Conservation (phyloP, 2,888 invertebrate genomes). For the Epirrita christyi region DNA sequence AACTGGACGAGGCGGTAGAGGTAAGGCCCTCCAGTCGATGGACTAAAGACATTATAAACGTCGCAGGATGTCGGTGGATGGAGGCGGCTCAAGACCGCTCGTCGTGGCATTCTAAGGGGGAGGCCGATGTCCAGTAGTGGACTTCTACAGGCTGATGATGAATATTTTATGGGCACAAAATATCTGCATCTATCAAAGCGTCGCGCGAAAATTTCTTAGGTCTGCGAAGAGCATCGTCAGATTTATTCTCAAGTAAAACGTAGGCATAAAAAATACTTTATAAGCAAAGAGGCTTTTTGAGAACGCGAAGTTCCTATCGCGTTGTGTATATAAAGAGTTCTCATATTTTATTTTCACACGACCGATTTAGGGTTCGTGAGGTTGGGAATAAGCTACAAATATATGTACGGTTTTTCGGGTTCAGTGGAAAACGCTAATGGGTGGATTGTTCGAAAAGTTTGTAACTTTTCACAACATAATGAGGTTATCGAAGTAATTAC, state of each 20-base stretch:
- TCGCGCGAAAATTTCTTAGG: not conserved
- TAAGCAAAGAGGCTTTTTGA: conserved; percentile 53
- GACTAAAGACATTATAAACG: too few relatives aligned
- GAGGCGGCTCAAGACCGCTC: too few relatives aligned
- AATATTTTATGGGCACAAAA: too few relatives aligned
- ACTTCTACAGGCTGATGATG: too few relatives aligned
- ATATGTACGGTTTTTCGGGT: not conserved
- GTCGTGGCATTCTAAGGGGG: too few relatives aligned
- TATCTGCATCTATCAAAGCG: conserved; percentile 29
- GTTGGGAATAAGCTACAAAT: conserved; percentile 3
- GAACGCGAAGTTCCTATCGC: conserved; percentile 38
- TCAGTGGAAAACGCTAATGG: not conserved
- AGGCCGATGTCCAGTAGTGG: too few relatives aligned
- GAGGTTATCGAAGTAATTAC: too few relatives aligned
- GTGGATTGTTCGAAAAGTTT: not conserved
- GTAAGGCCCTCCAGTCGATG: too few relatives aligned
- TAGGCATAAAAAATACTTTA: conserved; percentile 59
- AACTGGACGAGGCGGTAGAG: too few relatives aligned
- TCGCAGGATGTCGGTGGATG: too few relatives aligned
- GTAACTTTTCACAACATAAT: not conserved
- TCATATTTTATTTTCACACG: conserved; percentile 55
- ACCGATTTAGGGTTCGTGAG: conserved; percentile 23
- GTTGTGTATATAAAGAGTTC: conserved; percentile 44
- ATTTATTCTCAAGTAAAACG: conserved; percentile 41
- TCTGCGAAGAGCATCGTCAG: conserved; percentile 38